phyloP scores from a whole-genome alignment of 1,140 invertebrate species.

The Lasioglossum albipes region DNA sequence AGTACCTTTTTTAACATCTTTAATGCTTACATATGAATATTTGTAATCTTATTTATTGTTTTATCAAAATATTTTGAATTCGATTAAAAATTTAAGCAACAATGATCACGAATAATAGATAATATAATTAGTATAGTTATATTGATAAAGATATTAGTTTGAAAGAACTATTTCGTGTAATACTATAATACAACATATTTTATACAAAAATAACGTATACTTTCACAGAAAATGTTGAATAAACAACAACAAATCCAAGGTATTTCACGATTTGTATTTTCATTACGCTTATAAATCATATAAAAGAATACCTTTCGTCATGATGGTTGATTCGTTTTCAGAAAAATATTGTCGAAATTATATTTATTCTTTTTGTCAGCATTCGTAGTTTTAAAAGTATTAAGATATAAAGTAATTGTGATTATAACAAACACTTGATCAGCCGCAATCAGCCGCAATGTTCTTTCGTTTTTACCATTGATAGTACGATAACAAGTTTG shows the following conservation, averaged over 20 bases:
- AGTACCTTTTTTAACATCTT: background rate
- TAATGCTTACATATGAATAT: background rate
- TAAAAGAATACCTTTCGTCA: constrained; percentile 65
- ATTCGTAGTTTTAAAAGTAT: constrained; percentile 20
- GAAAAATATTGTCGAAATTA: constrained; percentile 12
- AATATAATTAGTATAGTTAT: background rate
- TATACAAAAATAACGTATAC: constrained; percentile 17
- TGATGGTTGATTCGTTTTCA: constrained; percentile 28
- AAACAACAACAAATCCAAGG: constrained; percentile 15
- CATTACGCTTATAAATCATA: background rate
- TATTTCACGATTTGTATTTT: constrained; percentile 13
- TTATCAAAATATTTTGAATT: background rate
- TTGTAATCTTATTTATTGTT: background rate
- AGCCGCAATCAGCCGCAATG: background rate
- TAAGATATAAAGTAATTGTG: background rate
- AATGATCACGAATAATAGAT: background rate
- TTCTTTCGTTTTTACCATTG: constrained; percentile 14
- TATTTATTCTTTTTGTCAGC: constrained; percentile 12
- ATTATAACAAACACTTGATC: background rate
- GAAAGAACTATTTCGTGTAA: background rate
- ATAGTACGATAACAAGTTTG: background rate
- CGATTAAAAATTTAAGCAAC: background rate
- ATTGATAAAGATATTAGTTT: background rate
- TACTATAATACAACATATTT: background rate
- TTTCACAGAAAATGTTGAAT: constrained; percentile 4